Evolutionary conservation across 2,888 invertebrate genomes (phyloP).

Genomic region (Epirrhoe alternata): DNA sequence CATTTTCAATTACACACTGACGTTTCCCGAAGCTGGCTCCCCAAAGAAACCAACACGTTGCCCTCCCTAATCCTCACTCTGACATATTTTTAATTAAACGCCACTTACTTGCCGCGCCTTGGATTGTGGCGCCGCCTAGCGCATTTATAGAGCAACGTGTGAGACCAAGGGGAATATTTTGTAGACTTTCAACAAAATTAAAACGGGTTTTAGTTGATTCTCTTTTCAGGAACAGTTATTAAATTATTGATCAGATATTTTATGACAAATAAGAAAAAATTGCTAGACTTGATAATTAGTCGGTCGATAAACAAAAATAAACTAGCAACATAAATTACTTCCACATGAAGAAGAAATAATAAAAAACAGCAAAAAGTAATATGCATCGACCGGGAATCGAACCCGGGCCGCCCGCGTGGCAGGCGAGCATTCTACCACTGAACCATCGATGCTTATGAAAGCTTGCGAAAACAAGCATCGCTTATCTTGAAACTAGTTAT

Average conservation of each 20-base stretch:
- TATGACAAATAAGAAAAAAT: too few relatives aligned
- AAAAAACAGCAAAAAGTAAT: slow-evolving; percentile 11
- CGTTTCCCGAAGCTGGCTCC: slow-evolving; percentile 24
- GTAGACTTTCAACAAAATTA: neutral
- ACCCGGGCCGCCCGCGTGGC: slow-evolving; percentile 86
- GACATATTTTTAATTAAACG: slow-evolving; percentile 81
- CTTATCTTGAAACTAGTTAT: neutral
- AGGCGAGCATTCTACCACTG: slow-evolving; percentile 85
- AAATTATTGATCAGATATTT: too few relatives aligned
- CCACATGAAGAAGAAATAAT: neutral
- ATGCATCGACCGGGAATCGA: slow-evolving; percentile 86
- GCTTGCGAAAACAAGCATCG: neutral
- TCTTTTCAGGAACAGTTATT: too few relatives aligned
- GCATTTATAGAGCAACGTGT: slow-evolving; percentile 9
- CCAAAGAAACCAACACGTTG: slow-evolving; percentile 30
- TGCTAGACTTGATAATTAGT: too few relatives aligned
- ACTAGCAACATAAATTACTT: too few relatives aligned
- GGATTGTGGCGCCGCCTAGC: slow-evolving; percentile 30
- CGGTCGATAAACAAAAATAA: too few relatives aligned
- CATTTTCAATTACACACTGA: slow-evolving; percentile 35
- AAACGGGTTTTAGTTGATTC: neutral
- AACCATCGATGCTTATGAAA: slow-evolving; percentile 77
- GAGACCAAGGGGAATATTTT: neutral
- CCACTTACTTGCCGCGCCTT: slow-evolving; percentile 60
- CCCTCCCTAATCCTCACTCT: slow-evolving; percentile 44